phyloP scores from a whole-genome alignment of 1,140 invertebrate species.

The Wasmannia auropunctata region DNA sequence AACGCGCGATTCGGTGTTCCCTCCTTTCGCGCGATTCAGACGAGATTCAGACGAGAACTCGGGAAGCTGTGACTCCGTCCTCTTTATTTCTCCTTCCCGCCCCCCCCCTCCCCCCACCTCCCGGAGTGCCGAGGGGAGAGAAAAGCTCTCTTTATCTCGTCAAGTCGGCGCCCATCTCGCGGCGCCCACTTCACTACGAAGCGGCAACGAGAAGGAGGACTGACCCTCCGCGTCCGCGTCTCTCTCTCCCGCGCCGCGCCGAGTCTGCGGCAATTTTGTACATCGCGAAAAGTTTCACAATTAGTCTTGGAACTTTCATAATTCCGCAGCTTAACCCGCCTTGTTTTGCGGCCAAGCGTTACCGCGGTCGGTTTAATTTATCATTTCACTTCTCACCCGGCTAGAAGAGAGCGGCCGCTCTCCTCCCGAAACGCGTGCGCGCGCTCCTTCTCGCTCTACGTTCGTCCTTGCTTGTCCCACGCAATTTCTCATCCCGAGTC shows the following conservation, averaged over 20 bases:
- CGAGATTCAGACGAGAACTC: constrained; percentile 24
- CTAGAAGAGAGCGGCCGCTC: constrained; percentile 13
- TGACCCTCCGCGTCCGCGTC: constrained; percentile 10
- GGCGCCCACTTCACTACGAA: background rate
- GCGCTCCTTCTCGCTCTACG: background rate
- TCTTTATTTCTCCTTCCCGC: constrained; percentile 14
- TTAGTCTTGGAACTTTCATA: constrained; percentile 84
- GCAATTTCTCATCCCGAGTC: constrained; percentile 21
- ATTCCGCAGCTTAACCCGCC: constrained; percentile 78
- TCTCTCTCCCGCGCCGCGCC: constrained; percentile 30
- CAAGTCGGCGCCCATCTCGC: constrained; percentile 48
- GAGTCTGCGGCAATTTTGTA: constrained; percentile 75
- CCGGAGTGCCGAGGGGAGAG: background rate
- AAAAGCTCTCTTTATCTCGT: constrained; percentile 61
- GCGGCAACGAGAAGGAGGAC: constrained; percentile 33
- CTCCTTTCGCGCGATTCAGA: constrained; percentile 1
- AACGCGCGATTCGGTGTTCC: constrained; percentile 24
- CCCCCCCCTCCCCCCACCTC: background rate
- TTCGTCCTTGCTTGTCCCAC: background rate
- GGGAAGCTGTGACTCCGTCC: constrained; percentile 27
- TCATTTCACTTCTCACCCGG: constrained; percentile 73
- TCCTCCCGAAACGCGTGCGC: background rate
- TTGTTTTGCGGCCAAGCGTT: constrained; percentile 79
- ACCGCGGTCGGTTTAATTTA: constrained; percentile 78
- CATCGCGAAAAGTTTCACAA: constrained; percentile 81